Evolutionary conservation across 2,888 invertebrate genomes (phyloP), one percentile per base, ranked within the genome.

Genomic region (Nomada fabriciana): DNA sequence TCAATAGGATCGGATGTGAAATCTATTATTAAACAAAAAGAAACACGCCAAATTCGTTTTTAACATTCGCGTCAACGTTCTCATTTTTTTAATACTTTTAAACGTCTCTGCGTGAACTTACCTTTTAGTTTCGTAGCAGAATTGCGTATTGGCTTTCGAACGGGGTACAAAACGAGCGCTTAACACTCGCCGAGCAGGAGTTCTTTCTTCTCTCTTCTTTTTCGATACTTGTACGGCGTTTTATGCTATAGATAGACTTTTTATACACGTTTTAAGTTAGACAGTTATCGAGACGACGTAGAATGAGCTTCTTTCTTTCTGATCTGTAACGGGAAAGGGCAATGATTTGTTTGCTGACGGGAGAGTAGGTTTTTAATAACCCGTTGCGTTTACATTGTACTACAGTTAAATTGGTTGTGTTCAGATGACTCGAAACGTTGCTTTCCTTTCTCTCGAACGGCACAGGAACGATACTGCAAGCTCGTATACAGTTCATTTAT

Each of bases 131-230:
- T 80, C 83, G 73, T 77, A 52, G 80, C 77, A 82, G 47, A 73
- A 72, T 88, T 78, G 79, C 63, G 86, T 88, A 88, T 88, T 88
- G 88, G 88, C 87, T 88, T 88, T 88, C 87, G 77, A 88, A 81
- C 85, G 88, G 85, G 86, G 83, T 80, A 70, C 63, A 57, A 82
- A 85, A 25, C 70, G 73, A 80, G 47, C 68, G 64, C 36, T 82
- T 80, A 59, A 72, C 64, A 53, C 75, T 82, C 75, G 5, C 29
- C 5, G 29, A 18, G 13, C 65, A 53, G 67, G 25, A 59, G 53
- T 64, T 78, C 72, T 68, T 23, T n/a, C 9, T 20, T n/a, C 18
- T 53, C n/a, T 78, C 72, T 68, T 23, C 9, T n/a, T 20, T n/a
- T 53, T 20, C n/a, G 42, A 68, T 68, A 79, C 59, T 4, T 76